These are phyloP conservation scores for Drosophila robusta DNA, from an alignment of 2,888 invertebrate species.

Conservation along the genomic window DNA sequence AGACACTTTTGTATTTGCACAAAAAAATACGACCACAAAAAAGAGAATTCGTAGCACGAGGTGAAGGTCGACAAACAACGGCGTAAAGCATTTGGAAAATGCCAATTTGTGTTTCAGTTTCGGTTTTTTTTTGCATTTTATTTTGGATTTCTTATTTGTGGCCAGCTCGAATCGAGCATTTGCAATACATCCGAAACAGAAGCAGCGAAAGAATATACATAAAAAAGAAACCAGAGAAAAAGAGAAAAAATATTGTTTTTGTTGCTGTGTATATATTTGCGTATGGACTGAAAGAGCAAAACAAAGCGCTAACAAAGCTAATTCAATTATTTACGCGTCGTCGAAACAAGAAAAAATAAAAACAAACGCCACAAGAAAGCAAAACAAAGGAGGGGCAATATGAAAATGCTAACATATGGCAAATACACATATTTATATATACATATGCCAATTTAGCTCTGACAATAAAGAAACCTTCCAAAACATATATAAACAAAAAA, in stretches of 20 bases:
- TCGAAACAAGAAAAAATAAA: constrained; percentile 34
- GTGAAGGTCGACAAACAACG: constrained; percentile 73
- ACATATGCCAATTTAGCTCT: not conserved
- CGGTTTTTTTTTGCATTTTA: not conserved
- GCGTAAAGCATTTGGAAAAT: constrained; percentile 43
- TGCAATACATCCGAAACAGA: constrained; percentile 32
- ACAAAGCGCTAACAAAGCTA: constrained; percentile 68
- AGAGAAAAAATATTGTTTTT: constrained; percentile 2
- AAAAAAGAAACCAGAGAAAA: constrained; percentile 1
- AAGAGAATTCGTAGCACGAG: constrained; percentile 48
- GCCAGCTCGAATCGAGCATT: constrained; percentile 13
- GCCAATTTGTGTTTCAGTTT: constrained; percentile 32
- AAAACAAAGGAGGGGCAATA: constrained; percentile 13
- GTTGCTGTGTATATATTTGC: constrained; percentile 14
- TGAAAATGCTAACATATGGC: constrained; percentile 32
- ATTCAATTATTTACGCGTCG: constrained; percentile 72
- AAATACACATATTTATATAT: constrained; percentile 14
- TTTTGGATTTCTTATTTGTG: constrained; percentile 23
- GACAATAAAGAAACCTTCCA: not conserved
- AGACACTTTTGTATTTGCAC: constrained; percentile 21
- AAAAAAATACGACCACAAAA: not conserved
- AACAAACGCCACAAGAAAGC: constrained; percentile 27
- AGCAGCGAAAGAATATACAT: constrained; percentile 31
- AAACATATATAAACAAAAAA: constrained; percentile 18
- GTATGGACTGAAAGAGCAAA: constrained; percentile 37